Evolutionary conservation across 2,888 invertebrate genomes (phyloP).

Genomic region (Shargacucullia verbasci): DNA sequence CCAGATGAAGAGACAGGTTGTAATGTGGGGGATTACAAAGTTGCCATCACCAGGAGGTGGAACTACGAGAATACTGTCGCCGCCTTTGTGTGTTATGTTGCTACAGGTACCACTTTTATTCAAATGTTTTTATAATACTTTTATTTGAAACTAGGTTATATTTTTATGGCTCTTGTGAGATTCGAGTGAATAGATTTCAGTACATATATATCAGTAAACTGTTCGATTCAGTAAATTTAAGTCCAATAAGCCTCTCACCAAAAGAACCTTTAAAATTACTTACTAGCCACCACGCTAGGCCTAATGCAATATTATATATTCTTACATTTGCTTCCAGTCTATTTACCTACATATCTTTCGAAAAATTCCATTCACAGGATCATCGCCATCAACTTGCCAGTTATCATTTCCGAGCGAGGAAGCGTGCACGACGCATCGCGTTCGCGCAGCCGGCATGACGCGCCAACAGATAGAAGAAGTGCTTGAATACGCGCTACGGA

Average conservation of each 20-base stretch:
- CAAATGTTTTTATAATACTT: too few relatives aligned
- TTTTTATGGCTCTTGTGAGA: too few relatives aligned
- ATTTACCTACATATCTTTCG: too few relatives aligned
- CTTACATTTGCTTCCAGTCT: too few relatives aligned
- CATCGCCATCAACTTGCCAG: slow-evolving; percentile 83
- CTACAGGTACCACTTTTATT: slow-evolving; percentile 87
- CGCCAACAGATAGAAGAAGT: slow-evolving; percentile 79
- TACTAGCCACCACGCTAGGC: too few relatives aligned
- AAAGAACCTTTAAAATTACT: too few relatives aligned
- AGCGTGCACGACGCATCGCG: slow-evolving; percentile 73
- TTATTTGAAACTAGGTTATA: too few relatives aligned
- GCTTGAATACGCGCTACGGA: slow-evolving; percentile 87
- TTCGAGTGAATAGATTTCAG: too few relatives aligned
- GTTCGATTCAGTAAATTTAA: too few relatives aligned
- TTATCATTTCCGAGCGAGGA: slow-evolving; percentile 80
- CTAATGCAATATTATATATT: too few relatives aligned
- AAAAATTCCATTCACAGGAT: slow-evolving; percentile 63
- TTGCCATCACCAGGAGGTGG: slow-evolving; percentile 95
- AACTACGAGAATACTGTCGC: slow-evolving; percentile 96
- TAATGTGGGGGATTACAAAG: slow-evolving; percentile 94
- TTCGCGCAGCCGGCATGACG: slow-evolving; percentile 71
- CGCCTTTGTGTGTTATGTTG: slow-evolving; percentile 95
- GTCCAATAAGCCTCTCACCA: too few relatives aligned
- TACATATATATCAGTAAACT: too few relatives aligned
- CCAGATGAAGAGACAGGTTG: slow-evolving; percentile 97